These are phyloP conservation scores for Trididemnum nubilum DNA, from an alignment of 23 tunicate genomes.

Conservation along the genomic window DNA sequence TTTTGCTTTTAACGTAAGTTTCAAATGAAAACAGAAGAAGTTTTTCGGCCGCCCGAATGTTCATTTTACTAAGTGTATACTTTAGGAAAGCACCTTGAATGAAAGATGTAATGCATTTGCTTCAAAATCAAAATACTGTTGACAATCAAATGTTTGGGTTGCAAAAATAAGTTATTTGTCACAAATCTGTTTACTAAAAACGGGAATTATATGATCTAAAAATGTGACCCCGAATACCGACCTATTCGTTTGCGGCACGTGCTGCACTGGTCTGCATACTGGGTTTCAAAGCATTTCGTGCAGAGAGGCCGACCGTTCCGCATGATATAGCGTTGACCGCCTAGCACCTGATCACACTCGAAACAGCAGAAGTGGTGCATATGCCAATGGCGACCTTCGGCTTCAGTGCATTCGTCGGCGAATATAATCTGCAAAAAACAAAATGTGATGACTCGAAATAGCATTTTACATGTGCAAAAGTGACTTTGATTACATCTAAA, in stretches of 20 bases:
- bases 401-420: conserved; percentile 98
- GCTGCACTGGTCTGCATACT: conserved; percentile 87
- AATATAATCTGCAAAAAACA: conserved; percentile 78
- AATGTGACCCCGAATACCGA: no score
- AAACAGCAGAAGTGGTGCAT: conserved; percentile 94
- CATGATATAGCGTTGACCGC: conserved; percentile 96
- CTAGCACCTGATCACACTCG: conserved; percentile 91
- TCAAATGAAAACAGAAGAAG: no score
- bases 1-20: no score
- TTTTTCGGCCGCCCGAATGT: no score
- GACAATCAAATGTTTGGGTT: no score
- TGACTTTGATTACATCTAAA: no score
- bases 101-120: no score
- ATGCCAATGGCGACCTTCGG: conserved; percentile 97
- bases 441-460: background rate
- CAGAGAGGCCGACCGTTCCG: conserved; percentile 87
- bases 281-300: conserved; percentile 85
- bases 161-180: no score
- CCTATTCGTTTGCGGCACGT: conserved; percentile 91
- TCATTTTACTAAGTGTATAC: no score
- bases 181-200: background rate
- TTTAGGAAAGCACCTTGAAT: no score
- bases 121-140: no score
- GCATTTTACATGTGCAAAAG: no score
- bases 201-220: background rate